phyloP scores from a whole-genome alignment of 2,888 invertebrate species.

The Xestia xanthographa region DNA sequence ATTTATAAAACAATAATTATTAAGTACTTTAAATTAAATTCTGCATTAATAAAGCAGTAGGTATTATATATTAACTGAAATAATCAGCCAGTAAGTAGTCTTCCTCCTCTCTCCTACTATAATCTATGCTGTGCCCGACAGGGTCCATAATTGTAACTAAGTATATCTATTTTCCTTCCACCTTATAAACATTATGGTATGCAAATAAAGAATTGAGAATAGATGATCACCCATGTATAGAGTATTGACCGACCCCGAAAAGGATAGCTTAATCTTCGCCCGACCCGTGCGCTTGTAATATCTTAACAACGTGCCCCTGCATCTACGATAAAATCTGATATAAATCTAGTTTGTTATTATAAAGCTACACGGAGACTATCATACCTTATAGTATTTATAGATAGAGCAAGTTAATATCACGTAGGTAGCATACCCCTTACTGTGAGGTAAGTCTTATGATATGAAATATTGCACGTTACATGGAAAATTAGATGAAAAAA shows the following conservation, averaged over 20 bases:
- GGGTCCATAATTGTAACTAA: too few relatives aligned
- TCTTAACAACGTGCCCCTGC: not conserved
- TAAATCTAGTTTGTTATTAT: constrained; percentile 19
- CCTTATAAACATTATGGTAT: too few relatives aligned
- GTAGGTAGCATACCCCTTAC: constrained; percentile 20
- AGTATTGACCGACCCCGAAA: not conserved
- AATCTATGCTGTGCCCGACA: too few relatives aligned
- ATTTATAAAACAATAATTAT: too few relatives aligned
- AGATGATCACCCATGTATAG: not conserved
- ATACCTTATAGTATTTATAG: not conserved
- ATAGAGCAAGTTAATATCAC: constrained; percentile 24
- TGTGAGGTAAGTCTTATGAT: constrained; percentile 22
- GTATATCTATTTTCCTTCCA: too few relatives aligned
- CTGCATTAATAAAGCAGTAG: too few relatives aligned
- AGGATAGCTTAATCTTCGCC: not conserved
- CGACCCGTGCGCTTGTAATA: not conserved
- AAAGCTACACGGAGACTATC: not conserved
- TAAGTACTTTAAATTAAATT: too few relatives aligned
- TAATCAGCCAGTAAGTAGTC: too few relatives aligned
- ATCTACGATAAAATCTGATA: not conserved
- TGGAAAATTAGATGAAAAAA: not conserved
- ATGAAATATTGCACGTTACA: constrained; percentile 19
- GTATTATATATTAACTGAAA: too few relatives aligned
- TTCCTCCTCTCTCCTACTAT: too few relatives aligned
- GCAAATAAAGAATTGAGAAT: too few relatives aligned